A percentile compares a stretch with the other conserved stretches of the same genome.
phyloP scores from a whole-genome alignment of 1,140 invertebrate species.

The Neodiprion pinetum region DNA sequence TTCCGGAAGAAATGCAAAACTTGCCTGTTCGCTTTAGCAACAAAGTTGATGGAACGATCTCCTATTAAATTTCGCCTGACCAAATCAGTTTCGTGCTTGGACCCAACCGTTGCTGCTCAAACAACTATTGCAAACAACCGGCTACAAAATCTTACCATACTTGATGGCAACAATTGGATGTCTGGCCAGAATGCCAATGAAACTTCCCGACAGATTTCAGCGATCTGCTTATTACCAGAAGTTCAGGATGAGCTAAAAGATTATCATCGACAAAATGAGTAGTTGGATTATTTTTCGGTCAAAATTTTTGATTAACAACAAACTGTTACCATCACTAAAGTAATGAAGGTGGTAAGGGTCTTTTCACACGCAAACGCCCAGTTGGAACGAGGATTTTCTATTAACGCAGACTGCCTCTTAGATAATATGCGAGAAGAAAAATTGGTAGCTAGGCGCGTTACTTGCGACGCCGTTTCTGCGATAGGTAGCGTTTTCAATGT shows the following conservation, averaged over 20 bases:
- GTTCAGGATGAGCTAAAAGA: conserved; percentile 21
- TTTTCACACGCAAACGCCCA: conserved; percentile 27
- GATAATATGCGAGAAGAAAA: conserved; percentile 25
- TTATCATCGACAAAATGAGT: conserved; percentile 4
- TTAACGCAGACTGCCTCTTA: conserved; percentile 23
- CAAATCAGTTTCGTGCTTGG: conserved; percentile 22
- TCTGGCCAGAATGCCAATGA: conserved; percentile 23
- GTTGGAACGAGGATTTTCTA: conserved; percentile 19
- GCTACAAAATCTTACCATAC: conserved; percentile 22
- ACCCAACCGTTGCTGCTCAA: conserved; percentile 17
- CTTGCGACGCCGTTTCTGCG: conserved; percentile 10
- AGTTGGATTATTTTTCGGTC: conserved; percentile 21
- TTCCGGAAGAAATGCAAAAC: conserved; percentile 20
- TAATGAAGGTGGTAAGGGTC: conserved; percentile 22
- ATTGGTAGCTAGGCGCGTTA: conserved; percentile 11
- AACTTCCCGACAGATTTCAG: conserved; percentile 25
- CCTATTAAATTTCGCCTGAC: conserved; percentile 25
- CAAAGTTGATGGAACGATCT: conserved; percentile 26
- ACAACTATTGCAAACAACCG: conserved; percentile 20
- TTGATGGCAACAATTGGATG: conserved; percentile 24
- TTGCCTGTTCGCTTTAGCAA: conserved; percentile 15
- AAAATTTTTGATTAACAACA: conserved; percentile 2
- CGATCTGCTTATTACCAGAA: conserved; percentile 13
- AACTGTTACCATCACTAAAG: conserved; percentile 20
- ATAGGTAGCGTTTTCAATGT: conserved; percentile 16